Evolutionary conservation across 2,113 vertebrate species (phyloP).

Genomic region (Tor tambroides): DNA sequence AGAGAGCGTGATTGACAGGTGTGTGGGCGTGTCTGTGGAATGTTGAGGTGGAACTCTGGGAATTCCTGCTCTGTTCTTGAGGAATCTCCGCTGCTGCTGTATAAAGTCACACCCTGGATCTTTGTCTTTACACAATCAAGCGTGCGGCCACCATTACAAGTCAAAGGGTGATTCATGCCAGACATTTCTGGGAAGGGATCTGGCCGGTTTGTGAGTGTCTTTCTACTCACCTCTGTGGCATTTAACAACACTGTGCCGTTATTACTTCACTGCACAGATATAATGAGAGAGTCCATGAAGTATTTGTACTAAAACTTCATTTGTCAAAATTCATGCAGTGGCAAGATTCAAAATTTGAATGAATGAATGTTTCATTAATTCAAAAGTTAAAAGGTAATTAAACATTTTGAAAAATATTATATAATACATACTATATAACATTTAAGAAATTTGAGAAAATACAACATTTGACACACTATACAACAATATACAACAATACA

Average conservation of each 20-base stretch:
- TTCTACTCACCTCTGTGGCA: neutral
- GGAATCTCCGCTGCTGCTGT: neutral
- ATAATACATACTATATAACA: too few species aligned
- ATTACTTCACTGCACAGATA: neutral
- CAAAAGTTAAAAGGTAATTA: too few species aligned
- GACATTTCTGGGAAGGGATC: neutral
- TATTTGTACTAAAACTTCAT: too few species aligned
- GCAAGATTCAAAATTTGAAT: too few species aligned
- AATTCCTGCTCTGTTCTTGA: neutral
- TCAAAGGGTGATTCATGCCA: neutral
- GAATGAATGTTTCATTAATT: too few species aligned
- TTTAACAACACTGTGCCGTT: too few species aligned
- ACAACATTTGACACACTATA: too few species aligned
- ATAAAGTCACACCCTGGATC: neutral
- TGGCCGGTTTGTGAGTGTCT: neutral
- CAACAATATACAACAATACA: too few species aligned
- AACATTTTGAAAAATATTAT: too few species aligned
- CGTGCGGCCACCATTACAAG: neutral
- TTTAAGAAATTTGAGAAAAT: too few species aligned
- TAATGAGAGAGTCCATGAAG: neutral
- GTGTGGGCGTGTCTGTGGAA: constrained; percentile 17
- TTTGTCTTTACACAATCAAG: neutral
- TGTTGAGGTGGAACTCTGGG: constrained; percentile 17
- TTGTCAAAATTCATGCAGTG: too few species aligned
- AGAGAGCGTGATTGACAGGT: neutral